Base-by-base conservation (phyloP, 2,113 vertebrate species). In the Malurus melanocephalus region DNA sequence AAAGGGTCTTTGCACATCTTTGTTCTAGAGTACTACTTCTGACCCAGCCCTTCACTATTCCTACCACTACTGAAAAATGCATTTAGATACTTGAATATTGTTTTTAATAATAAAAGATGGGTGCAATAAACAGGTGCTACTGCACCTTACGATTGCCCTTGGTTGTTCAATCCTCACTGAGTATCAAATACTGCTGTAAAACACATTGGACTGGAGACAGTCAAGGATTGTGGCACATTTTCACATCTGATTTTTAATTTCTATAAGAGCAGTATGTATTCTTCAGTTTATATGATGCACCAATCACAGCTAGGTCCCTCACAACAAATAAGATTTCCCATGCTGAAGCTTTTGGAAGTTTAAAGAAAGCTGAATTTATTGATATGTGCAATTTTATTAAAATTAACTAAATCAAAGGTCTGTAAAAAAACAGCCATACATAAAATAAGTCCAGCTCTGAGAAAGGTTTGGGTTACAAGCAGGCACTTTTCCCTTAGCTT, bases 341-440 rank as follows among this genome's bases (percentile, higher is more conserved):
- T 7, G 4, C 3, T 75, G 15, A 90, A 59, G 30, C 15, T 69
- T 82, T 71, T 45, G 16, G 11, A 88, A 55, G n/a, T 48, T 92
- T 65, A 93, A 86, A 65, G 71, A 71, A 62, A 92, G 40, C 17
- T 74, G 28, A 87, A 88, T 48, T 69, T 49, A 67, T 88, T 60
- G 22, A 60, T 22, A 46, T 5, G 5, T 33, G 7, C 20, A 62
- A 45, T 21, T 95, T 94, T 94, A 95, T 93, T 94, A 76, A 87
- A 81, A 73, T 89, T 46, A 85, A 60, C 16, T 60, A 35, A 59
- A 55, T 64, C 27, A 74, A 56, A 88, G 6, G 4, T 60, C n/a
- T 60, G 8, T 62, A 53, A 85, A 48, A 57, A 69, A 5, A 77
- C 51, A 78, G 38, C 16, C 40, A 45, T 48, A 65, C 22, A 12